Base-by-base conservation (phyloP, 2,888 invertebrate genomes). In the Clanis bilineata region DNA sequence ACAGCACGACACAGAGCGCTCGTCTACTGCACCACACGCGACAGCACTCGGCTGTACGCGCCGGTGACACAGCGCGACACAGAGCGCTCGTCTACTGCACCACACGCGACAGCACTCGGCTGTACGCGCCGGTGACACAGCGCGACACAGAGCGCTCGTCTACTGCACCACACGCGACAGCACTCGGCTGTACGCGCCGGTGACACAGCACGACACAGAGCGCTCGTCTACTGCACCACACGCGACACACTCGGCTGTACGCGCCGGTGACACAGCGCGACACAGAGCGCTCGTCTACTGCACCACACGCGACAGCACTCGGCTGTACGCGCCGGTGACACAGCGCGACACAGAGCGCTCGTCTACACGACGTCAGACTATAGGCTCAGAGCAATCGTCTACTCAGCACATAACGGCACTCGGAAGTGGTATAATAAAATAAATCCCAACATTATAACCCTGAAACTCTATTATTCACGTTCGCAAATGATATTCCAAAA, bases 401-500 rank as follows among this genome's bases (percentile, higher is more conserved):
- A 54, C 47, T 55, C 36, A 36, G 12, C 55, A 36, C 56, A 12
- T 56, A 23, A 56, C 56, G 39, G 56, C 56, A 38, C 56, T 39
- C 56, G 56, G 38, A 39, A 56, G 51, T 56, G 56, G 41, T 15
- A 36, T 22, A 59, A 59, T 57, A 59, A 59, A 59, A 59, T 55
- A 56, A 56, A 25, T 44, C 56, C 39, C 18, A 28, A 57, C 41
- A 56, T 32, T 38, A 41, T 36, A 56, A 56, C 36, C 38, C 36
- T 18, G 23, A 59, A 59, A 38, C 9, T 32, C 57, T 57, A 59
- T 59, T 59, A 45, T 56, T 59, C 59, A 59, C 36, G 28, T 32
- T 43, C 59, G 32, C 36, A 59, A 59, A 59, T 59, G 43, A 59
- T 59, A 59, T 59, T 59, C 43, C 28, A 56, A 59, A 59, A 59